These are phyloP conservation scores for Cheilosia urbana DNA, from an alignment of 2,888 invertebrate genomes.

Conservation along the genomic window DNA sequence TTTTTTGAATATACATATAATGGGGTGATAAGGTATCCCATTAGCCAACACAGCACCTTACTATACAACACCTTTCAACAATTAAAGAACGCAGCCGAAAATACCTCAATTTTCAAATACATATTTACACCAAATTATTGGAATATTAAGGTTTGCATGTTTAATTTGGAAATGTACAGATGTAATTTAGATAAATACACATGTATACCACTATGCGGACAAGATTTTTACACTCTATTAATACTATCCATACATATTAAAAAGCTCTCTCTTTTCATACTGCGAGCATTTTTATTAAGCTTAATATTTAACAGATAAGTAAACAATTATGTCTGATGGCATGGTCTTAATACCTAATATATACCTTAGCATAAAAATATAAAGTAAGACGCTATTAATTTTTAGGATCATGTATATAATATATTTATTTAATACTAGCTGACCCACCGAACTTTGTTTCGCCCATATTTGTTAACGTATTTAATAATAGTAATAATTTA, in stretches of 20 bases:
- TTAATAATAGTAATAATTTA: too few species aligned
- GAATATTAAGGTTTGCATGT: too few species aligned
- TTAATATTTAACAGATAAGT: too few species aligned
- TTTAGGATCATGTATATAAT: not conserved
- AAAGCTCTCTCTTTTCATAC: not conserved
- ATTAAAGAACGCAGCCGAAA: not conserved
- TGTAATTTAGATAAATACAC: too few species aligned
- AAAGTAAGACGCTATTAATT: not conserved
- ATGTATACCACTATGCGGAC: too few species aligned
- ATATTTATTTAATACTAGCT: slow-evolving; percentile 12
- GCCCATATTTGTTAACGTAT: too few species aligned
- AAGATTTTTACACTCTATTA: not conserved
- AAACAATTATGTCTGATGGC: too few species aligned
- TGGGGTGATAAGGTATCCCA: slow-evolving; percentile 44
- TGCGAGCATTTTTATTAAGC: too few species aligned
- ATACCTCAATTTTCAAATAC: not conserved
- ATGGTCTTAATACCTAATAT: slow-evolving; percentile 3
- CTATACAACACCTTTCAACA: slow-evolving; percentile 1
- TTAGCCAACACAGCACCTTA: slow-evolving; percentile 20
- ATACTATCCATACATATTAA: not conserved
- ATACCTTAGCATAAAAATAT: too few species aligned
- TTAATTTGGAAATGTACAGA: too few species aligned
- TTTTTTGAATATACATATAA: slow-evolving; percentile 78
- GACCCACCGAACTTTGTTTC: too few species aligned
- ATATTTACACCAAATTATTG: too few species aligned